A percentile compares a stretch with the other conserved stretches of the same genome.
Evolutionary conservation across 2,113 vertebrate species (phyloP).

Genomic region (Cryptotis parvus): DNA sequence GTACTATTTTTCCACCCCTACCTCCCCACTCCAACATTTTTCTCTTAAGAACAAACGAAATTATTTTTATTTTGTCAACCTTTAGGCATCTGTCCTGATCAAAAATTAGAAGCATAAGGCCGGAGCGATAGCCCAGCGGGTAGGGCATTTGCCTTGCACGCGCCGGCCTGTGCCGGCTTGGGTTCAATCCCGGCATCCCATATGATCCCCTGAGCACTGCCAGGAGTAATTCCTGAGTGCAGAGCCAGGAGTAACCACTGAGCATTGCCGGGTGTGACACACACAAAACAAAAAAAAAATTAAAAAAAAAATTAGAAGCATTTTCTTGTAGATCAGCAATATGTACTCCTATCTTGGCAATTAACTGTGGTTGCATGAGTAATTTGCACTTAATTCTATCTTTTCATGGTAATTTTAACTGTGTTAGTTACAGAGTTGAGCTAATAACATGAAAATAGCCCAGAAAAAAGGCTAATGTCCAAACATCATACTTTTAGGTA

Average conservation of each 20-base stretch:
- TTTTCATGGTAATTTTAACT: conserved; percentile 56
- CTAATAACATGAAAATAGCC: conserved; percentile 41
- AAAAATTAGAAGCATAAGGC: too few species aligned
- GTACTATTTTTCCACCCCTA: too few species aligned
- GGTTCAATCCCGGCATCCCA: too few species aligned
- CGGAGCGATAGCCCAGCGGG: too few species aligned
- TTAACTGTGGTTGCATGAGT: neutral
- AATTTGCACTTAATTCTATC: conserved; percentile 22
- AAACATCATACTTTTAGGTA: conserved; percentile 42
- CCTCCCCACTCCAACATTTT: neutral
- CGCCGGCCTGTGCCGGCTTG: too few species aligned
- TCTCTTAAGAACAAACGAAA: neutral
- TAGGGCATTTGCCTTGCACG: too few species aligned
- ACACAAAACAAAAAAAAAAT: too few species aligned
- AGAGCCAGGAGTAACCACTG: too few species aligned
- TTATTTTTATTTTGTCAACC: neutral
- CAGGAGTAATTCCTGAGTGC: too few species aligned
- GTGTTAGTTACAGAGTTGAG: conserved; percentile 32
- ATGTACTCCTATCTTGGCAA: neutral
- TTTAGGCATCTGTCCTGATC: neutral
- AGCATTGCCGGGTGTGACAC: too few species aligned
- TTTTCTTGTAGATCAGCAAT: neutral
- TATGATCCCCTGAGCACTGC: too few species aligned
- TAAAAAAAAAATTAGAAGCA: too few species aligned
- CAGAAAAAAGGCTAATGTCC: conserved; percentile 26